Evolutionary conservation across 2,888 invertebrate species (phyloP), one percentile per base, ranked within the genome.

Genomic region (Limenitis camilla): DNA sequence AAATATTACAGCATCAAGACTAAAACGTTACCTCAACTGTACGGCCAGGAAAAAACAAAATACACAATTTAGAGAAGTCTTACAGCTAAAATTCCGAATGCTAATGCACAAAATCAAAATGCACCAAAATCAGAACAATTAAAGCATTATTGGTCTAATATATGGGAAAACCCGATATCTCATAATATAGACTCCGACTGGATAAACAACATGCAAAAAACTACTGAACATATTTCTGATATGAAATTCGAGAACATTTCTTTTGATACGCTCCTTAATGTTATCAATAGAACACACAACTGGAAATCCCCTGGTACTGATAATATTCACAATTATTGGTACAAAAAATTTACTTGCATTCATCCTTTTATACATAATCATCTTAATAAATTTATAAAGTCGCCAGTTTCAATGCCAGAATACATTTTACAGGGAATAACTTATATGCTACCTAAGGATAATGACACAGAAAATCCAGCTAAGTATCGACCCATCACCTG

Each of bases 371-470:
- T 43, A 10, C 43, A 39, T 5, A 27, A 6, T 7, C 43, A 38
- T 4, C 5, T 39, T 2, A 27, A 7, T 2, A 19, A 19, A 3
- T 19, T 19, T n/a, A n/a, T n/a, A 19, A 3, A 19, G 19, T 19
- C 19, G 3, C 19, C 19, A 19, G 19, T 19, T 19, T 19, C 19
- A 19, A 8, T 43, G 52, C 58, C 41, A 9, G 33, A 32, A 45
- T 60, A 35, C 50, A 57, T 49, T 49, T 54, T 59, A 9, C n/a
- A 11, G 8, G 61, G 61, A 38, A 50, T 49, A 7, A 62, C 61
- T 5, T 60, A 57, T 10, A 59, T 65, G 59, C 36, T 64, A 7
- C 52, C 55, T 5, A 54, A 59, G 52, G 43, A 49, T 31, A 11
- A 9, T 19, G 39, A 53, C 7, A 5, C 11, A 8, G 46, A 19